Conservation (phyloP, 1,140 invertebrate genomes). For the Thaumatotibia leucotreta region DNA sequence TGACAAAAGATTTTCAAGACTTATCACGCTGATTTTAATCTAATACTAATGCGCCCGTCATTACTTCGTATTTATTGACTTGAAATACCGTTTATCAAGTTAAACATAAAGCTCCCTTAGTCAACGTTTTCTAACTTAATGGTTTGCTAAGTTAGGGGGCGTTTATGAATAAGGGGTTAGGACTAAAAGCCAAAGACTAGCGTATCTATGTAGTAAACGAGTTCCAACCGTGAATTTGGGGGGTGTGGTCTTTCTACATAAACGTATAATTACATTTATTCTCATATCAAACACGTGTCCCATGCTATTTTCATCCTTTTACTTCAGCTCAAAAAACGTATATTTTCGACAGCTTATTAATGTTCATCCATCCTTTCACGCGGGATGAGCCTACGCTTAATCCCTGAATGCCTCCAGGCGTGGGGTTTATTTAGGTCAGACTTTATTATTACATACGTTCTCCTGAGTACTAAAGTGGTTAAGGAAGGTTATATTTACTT, state of each 20-base stretch:
- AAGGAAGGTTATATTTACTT: neutral
- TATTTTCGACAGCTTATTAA: neutral
- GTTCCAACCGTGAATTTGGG: no score
- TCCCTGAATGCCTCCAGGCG: neutral
- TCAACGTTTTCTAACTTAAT: no score
- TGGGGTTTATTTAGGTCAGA: neutral
- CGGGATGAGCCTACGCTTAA: neutral
- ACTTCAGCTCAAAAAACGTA: neutral
- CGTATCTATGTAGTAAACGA: no score
- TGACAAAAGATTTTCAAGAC: neutral
- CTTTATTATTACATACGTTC: slow-evolving; percentile 76
- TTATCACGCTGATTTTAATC: neutral
- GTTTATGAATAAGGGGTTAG: no score
- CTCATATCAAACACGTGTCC: neutral
- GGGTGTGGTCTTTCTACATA: no score
- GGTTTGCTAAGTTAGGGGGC: no score
- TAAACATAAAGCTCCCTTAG: no score
- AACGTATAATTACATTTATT: no score
- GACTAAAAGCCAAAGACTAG: no score
- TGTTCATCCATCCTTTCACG: neutral
- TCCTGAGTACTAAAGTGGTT: neutral
- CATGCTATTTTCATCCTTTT: neutral
- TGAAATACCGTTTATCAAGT: neutral
- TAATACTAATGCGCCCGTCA: neutral
- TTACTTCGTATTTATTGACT: neutral